Evolutionary conservation across 2,113 vertebrate genomes (phyloP).

Genomic region (Perca flavescens): DNA sequence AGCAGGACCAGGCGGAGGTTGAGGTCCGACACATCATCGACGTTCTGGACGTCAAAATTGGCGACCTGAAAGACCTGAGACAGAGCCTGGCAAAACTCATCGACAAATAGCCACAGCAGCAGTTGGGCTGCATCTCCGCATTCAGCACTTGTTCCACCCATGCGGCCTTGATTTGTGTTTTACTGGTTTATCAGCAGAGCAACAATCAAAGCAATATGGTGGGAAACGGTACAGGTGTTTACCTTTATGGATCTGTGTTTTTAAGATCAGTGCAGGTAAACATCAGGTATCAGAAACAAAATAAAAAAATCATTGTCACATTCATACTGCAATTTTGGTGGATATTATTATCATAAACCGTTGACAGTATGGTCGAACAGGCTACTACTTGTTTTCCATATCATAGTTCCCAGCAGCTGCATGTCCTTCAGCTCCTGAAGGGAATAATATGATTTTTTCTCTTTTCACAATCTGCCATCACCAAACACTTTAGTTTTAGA

Average conservation of each 20-base stretch:
- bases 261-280: slow-evolving; percentile 30
- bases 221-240: neutral
- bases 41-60: slow-evolving; percentile 92
- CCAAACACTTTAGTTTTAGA: neutral
- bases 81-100: slow-evolving; percentile 91
- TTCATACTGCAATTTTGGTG: neutral
- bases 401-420: slow-evolving; percentile 1
- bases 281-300: slow-evolving; percentile 27
- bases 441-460: neutral
- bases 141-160: slow-evolving; percentile 15
- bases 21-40: slow-evolving; percentile 88
- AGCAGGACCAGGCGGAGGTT: slow-evolving; percentile 82
- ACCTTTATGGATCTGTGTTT: slow-evolving; percentile 25
- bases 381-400: neutral
- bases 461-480: neutral
- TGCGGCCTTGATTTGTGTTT: slow-evolving; percentile 37
- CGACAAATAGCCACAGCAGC: slow-evolving; percentile 78
- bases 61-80: slow-evolving; percentile 91
- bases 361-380: neutral
- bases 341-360: neutral
- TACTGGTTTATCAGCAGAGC: slow-evolving; percentile 23
- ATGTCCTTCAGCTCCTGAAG: neutral
- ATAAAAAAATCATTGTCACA: slow-evolving; percentile 13
- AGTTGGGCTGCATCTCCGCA: slow-evolving; percentile 65
- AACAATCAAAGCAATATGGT: slow-evolving; percentile 40